Evolutionary conservation across 2,888 invertebrate genomes (phyloP), one percentile per base, ranked within the genome.

Genomic region (Aphodius sticticus): DNA sequence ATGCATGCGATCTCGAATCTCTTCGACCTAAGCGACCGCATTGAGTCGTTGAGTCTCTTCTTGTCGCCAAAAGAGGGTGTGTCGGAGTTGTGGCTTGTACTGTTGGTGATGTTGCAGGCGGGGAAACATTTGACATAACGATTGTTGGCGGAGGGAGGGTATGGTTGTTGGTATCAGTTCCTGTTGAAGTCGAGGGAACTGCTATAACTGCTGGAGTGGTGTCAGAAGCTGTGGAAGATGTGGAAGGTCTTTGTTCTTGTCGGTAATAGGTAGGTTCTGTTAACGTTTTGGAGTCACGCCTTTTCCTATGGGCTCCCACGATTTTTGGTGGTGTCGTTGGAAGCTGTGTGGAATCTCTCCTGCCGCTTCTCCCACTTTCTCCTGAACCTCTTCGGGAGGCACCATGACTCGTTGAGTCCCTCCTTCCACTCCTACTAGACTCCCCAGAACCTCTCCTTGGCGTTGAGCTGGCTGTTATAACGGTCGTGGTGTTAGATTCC

Each of bases 1-100:
- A 94, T 0, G 93, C 93, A 77, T 92, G 91, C 6, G 91, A 90
- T 82, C 94, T 90, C 0, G 94, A 94, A 86, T 95, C 94, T 81
- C 94, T 89, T 71, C 94, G 90, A 77, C 93, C 93, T 6, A 91
- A 87, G 15, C 92, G 88, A 6, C 94, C 93, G 85, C 96, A 96
- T 89, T 96, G 96, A 0, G 96, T 96, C 2, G 96, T 96, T 0
- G 96, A 96, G 86, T 96, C 96, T 79, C 96, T 91, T 36, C 96
- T 90, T 0, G 92, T 91, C 2, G 90, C 83, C 14, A 91, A 84
- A 53, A 91, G 83, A 6, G 92, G 92, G 86, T 91, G 91, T 6
- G 89, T 89, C 0, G 91, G 90, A 6, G 91, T 90, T 16, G 90
- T 90, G 53, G 89, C 89, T 14, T 89, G 90, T 9, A 92, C 91